Base-by-base conservation (phyloP, 1,140 invertebrate species). In the Pseudomyrmex dendroicus region DNA sequence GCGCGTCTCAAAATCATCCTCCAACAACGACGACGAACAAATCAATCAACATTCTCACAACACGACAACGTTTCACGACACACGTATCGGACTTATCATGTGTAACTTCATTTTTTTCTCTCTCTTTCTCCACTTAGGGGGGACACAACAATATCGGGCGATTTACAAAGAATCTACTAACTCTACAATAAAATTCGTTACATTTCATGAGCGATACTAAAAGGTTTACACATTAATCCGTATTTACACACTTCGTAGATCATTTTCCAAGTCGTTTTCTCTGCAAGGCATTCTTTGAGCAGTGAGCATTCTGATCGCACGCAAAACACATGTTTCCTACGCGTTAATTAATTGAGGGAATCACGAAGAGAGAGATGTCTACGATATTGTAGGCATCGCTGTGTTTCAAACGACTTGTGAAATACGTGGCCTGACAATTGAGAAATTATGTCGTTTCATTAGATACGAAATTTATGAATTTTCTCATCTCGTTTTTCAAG, bases 231-330 rank as follows among this genome's bases (percentile, higher is more conserved):
- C 70, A 59, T 80, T 44, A 50, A 87, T 59, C 61, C 70, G 52
- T 88, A 88, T 88, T 87, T 88, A 88, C 87, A 88, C 56, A 84
- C 61, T 82, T 87, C 66, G 35, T 73, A 80, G 86, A 88, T 88
- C 87, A 59, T 66, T 87, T 87, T 88, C 62, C 87, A 87, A 88
- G 87, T 88, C 87, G 77, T 88, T 78, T 83, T 35, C 35, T 35
- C 35, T 84, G 83, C 86, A 88, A 88, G 87, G 87, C 87, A 88
- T 83, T 67, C 83, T 87, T 88, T 88, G 87, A 88, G 86, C 87
- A 87, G 72, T 59, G 66, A 46, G 54, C 61, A 54, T n/a, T 80
- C 64, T 35, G 44, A 44, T 72, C 56, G 44, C 66, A 22, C 22
- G 66, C n/a, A 57, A 84, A 66, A 76, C n/a, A 78, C 82, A 20